Evolutionary conservation across 92 coral and sea anemone genomes (phyloP), one percentile per base, ranked within the genome.

Genomic region (Scolanthus callimorphus): DNA sequence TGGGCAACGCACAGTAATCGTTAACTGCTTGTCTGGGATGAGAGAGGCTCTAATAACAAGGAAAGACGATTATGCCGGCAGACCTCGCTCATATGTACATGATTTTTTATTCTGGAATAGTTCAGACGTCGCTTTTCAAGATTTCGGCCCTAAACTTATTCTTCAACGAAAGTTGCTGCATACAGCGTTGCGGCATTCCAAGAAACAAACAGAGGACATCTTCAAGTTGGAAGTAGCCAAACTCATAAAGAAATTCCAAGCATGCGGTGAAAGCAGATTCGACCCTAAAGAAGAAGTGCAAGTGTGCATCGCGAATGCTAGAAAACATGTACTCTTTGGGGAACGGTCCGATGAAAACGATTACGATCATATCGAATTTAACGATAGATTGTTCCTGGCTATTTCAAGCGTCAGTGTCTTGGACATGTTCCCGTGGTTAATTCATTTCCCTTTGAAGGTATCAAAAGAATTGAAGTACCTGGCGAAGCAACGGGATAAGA

Each of bases 161-260:
- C 31, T 53, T 23, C 71, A 51, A 22, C 67, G 90, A 43, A 83
- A 83, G 58, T 62, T 83, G 17, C 76, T 66, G 0, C 79, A 69
- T 53, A 69, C 74, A 20, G 90, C 90, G n/a, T 56, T 83, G 59
- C 85, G 85, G 52, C 56, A 54, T 67, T 83, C 70, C 73, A 27
- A 9, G 28, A 55, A 59, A 0, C 90, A 60, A 39, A 34, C 60
- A 17, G 86, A 78, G 50, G 64, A 43, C 6, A 27, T 52, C 17
- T 65, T 83, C 25, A 57, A 77, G 6, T 29, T 21, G 3, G 90
- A 83, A 26, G 31, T 83, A 9, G 64, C 67, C 11, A 60, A 54
- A 1, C 47, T 83, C 37, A 60, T 65, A 15, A 27, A 63, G 39
- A 53, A 78, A 44, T 27, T 82, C 67, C 26, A 66, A 2, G 59